phyloP scores from a whole-genome alignment of 2,888 invertebrate species.

The Tetragonisca angustula region DNA sequence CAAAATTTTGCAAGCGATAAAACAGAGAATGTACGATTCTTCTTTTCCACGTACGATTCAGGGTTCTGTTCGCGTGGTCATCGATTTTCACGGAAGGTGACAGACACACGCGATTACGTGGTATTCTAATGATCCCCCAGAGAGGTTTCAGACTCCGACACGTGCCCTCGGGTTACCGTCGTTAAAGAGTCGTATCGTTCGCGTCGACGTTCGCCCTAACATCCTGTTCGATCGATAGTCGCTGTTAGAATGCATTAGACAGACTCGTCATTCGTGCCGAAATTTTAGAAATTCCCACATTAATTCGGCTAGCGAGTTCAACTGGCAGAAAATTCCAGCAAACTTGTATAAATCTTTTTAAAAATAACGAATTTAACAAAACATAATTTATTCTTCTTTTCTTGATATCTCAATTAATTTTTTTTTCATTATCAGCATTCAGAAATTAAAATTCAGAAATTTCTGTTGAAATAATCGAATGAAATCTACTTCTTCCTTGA shows the following conservation, averaged over 20 bases:
- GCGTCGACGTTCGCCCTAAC: slow-evolving; percentile 47
- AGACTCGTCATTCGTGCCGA: slow-evolving; percentile 8
- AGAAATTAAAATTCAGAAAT: too few relatives aligned
- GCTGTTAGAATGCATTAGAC: slow-evolving; percentile 21
- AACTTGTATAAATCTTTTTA: neutral
- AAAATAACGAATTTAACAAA: neutral
- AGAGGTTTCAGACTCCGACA: slow-evolving; percentile 67
- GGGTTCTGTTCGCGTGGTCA: slow-evolving; percentile 53
- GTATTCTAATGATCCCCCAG: slow-evolving; percentile 70
- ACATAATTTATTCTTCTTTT: neutral
- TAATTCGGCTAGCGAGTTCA: neutral
- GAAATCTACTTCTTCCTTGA: neutral
- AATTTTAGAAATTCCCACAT: neutral
- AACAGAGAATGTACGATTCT: neutral
- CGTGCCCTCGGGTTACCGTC: slow-evolving; percentile 61
- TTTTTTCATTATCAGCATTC: too few relatives aligned
- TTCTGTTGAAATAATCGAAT: too few relatives aligned
- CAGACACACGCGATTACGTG: slow-evolving; percentile 66
- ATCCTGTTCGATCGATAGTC: slow-evolving; percentile 54
- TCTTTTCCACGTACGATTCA: slow-evolving; percentile 18
- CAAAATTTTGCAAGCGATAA: neutral
- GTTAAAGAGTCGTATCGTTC: slow-evolving; percentile 60
- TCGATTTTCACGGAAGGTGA: slow-evolving; percentile 68
- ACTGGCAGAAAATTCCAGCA: too few relatives aligned
- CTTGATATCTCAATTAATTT: too few relatives aligned